Base-by-base conservation (phyloP, 2,888 invertebrate genomes). In the Crematogaster levior region DNA sequence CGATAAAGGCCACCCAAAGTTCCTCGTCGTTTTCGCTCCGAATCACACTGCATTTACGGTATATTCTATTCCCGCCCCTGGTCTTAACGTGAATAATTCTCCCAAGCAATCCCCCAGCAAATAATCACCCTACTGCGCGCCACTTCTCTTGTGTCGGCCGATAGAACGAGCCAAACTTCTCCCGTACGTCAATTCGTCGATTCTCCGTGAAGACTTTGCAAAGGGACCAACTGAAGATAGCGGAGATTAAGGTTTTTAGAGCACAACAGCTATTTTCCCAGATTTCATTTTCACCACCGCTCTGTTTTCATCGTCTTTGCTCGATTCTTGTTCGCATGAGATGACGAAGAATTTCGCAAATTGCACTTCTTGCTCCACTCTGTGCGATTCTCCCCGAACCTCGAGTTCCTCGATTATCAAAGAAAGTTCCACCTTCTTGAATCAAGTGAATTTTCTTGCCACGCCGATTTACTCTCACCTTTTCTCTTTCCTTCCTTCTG, bases 31-130 rank as follows among this genome's bases (percentile, higher is more conserved):
- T 46, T 40, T 53, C 18, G 72, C 72, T 24, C 12, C 34, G 21
- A 79, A n/a, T 34, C n/a, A 21, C 21, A 30, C 40, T 40, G 46
- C 27, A 21, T 51, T 43, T 12, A 48, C 15, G 12, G 30, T 10
- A 40, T 30, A 53, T 53, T n/a, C 30, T n/a, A 66, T 21, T 56
- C 37, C 30, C 34, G 18, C 21, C n/a, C n/a, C n/a, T 66, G 18
- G n/a, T 65, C 75, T 58, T 46, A 46, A 56, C 40, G 6, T 53
- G 10, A 56, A 40, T 43, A 24, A 77, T 77, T 77, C 68, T 66
- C 75, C 15, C n/a, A n/a, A 12, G 34, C 34, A 24, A 74, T 63
- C 46, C 12, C 18, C 24, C 66, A 9, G n/a, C n/a, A 40, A 77
- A 43, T 43, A 53, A 77, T 77, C 53, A 77, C 18, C 56, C 53